Base-by-base conservation (phyloP, 2,888 invertebrate species). In the Tetranychus piercei region DNA sequence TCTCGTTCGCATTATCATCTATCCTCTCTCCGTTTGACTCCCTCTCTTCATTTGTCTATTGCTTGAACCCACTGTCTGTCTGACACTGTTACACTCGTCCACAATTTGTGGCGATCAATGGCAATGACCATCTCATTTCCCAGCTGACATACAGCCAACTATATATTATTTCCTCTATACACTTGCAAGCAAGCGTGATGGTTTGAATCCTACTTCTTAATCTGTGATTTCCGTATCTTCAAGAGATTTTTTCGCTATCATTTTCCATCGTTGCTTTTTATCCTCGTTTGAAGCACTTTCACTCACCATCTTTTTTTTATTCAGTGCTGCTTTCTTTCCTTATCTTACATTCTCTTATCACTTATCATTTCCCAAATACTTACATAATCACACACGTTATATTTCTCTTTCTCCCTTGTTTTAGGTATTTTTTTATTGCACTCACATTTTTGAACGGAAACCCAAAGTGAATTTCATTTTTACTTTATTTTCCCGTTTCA, bases 341-440 rank as follows among this genome's bases (percentile, higher is more conserved):
- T 67, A 11, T 67, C 67, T 67, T 22, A 3, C 67, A 22, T 22
- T 67, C 67, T 6, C 67, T n/a, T 22, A 18, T 8, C n/a, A 4
- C n/a, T 23, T 69, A 20, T 69, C 69, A 23, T 22, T 69, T 23
- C 20, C 69, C 34, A 20, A 20, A 6, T 69, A 55, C 55, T 55
- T 55, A 55, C 55, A 55, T 55, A 55, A 55, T 55, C 55, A 55
- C 69, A 23, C 69, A 22, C 67, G 9, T 22, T 18, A n/a, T n/a
- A 9, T 67, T 22, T 67, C 67, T 67, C n/a, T 67, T 22, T 67
- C 67, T 67, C 67, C n/a, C 67, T 67, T 67, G 3, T 22, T n/a
- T 67, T n/a, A 18, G 9, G 18, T 67, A 9, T 8, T 67, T 67
- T 22, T n/a, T 67, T 67, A 8, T 69, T 69, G 18, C 5, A 20